Conservation (phyloP, 2,888 invertebrate genomes). For the Muschampia plurimacula region DNA sequence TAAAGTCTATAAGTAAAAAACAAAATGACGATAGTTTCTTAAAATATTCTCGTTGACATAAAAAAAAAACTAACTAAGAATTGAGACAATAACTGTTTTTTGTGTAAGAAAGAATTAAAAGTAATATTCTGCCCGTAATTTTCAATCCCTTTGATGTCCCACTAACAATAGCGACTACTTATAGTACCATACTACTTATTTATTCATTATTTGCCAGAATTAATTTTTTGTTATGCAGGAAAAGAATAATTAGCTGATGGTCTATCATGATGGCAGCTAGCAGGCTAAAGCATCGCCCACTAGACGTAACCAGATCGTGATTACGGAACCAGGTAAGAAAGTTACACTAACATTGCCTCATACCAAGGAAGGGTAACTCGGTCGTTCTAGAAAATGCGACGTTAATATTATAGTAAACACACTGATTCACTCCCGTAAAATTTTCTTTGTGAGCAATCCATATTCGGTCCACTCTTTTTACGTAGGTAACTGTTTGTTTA, state of each 20-base stretch:
- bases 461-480: too few species aligned
- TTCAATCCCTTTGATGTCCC: too few species aligned
- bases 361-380: slow-evolving; percentile 3
- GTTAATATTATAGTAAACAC: not conserved
- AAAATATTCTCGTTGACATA: too few species aligned
- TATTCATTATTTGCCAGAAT: not conserved
- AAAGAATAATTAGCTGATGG: slow-evolving; percentile 59
- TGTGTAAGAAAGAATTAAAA: too few species aligned
- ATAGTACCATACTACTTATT: too few species aligned
- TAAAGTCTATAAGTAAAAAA: too few species aligned
- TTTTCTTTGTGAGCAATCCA: not conserved
- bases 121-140: too few species aligned
- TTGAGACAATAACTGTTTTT: too few species aligned
- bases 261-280: slow-evolving; percentile 66
- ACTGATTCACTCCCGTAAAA: not conserved
- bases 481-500: too few species aligned
- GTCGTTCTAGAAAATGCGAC: not conserved
- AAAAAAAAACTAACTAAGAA: too few species aligned
- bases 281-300: slow-evolving; percentile 70
- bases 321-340: slow-evolving; percentile 74
- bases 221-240: slow-evolving; percentile 54
- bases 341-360: not conserved
- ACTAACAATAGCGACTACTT: too few species aligned
- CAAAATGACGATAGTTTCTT: too few species aligned
- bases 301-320: slow-evolving; percentile 65